Evolutionary conservation across 2,797 vertebrate species (phyloP).

Genomic region (Pipistrellus nathusii): DNA sequence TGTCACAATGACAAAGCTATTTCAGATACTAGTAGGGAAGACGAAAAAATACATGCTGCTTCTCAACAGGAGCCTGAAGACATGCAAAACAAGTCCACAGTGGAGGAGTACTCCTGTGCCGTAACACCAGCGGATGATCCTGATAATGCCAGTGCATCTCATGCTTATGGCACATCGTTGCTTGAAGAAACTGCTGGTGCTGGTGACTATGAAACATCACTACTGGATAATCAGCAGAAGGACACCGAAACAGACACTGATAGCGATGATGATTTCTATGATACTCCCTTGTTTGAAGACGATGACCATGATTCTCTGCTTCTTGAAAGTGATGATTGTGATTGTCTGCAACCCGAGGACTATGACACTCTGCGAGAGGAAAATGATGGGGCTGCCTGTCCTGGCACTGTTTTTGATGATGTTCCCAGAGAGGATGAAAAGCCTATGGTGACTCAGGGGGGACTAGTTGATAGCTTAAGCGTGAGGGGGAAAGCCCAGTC

Average conservation of each 20-base stretch:
- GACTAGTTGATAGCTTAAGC: neutral
- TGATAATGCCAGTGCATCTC: rapidly evolving
- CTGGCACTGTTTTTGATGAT: slow-evolving; percentile 63
- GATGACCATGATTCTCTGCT: slow-evolving; percentile 80
- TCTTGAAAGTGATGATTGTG: slow-evolving; percentile 65
- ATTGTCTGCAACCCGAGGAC: slow-evolving; percentile 71
- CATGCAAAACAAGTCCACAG: neutral
- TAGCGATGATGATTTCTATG: slow-evolving; percentile 73
- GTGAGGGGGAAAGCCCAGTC: neutral
- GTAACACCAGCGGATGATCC: rapidly evolving
- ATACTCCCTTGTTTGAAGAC: slow-evolving; percentile 73
- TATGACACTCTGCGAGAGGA: slow-evolving; percentile 74
- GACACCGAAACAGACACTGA: slow-evolving; percentile 63
- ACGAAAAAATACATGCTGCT: neutral
- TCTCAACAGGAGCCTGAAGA: neutral
- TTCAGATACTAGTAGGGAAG: neutral
- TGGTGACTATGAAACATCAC: slow-evolving; percentile 79
- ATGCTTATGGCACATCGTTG: neutral
- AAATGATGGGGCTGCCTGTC: slow-evolving; percentile 39
- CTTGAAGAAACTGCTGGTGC: slow-evolving; percentile 56
- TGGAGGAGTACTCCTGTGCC: neutral
- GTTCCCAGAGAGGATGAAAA: slow-evolving; percentile 40
- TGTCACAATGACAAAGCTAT: neutral
- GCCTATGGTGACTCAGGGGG: slow-evolving; percentile 49
- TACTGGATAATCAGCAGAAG: slow-evolving; percentile 62